Conservation (phyloP, 2,113 vertebrate genomes). For the Perca fluviatilis region DNA sequence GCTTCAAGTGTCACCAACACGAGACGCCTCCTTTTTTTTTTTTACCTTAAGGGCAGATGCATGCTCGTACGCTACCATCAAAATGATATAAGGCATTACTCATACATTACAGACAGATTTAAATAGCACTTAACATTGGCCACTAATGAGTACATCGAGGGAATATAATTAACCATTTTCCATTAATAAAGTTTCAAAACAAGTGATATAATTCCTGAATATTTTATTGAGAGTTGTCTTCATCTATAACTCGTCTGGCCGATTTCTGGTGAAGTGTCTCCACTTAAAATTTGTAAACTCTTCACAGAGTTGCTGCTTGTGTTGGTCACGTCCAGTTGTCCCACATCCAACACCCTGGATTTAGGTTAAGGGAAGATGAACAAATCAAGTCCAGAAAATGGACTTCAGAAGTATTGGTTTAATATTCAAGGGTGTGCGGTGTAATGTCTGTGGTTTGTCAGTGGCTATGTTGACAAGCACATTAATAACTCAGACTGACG, state of each 20-base stretch:
- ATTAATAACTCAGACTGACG: not conserved
- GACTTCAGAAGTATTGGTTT: not conserved
- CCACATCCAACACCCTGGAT: slow-evolving; percentile 26
- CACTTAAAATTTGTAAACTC: slow-evolving; percentile 45
- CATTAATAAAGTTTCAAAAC: slow-evolving; percentile 72
- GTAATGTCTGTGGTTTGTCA: not conserved
- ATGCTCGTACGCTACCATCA: slow-evolving; percentile 75
- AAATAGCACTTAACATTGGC: slow-evolving; percentile 80
- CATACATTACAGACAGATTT: slow-evolving; percentile 75
- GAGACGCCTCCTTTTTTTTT: slow-evolving; percentile 46
- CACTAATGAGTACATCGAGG: slow-evolving; percentile 79
- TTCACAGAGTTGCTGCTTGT: slow-evolving; percentile 10
- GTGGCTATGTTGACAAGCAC: not conserved
- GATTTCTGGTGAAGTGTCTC: slow-evolving; percentile 49
- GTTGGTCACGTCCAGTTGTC: slow-evolving; percentile 36
- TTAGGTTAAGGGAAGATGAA: not conserved
- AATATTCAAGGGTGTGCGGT: not conserved
- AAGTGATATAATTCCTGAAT: slow-evolving; percentile 73
- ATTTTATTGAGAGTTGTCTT: slow-evolving; percentile 59
- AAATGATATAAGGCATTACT: slow-evolving; percentile 80
- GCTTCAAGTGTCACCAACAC: slow-evolving; percentile 64
- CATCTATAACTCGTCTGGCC: slow-evolving; percentile 36
- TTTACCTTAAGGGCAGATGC: slow-evolving; percentile 59
- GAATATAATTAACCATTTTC: slow-evolving; percentile 70
- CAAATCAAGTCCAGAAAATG: not conserved